A percentile compares a stretch with the other conserved stretches of the same genome.
Evolutionary conservation across 2,888 invertebrate species (phyloP).

Genomic region (Arrhopalites spinosus): DNA sequence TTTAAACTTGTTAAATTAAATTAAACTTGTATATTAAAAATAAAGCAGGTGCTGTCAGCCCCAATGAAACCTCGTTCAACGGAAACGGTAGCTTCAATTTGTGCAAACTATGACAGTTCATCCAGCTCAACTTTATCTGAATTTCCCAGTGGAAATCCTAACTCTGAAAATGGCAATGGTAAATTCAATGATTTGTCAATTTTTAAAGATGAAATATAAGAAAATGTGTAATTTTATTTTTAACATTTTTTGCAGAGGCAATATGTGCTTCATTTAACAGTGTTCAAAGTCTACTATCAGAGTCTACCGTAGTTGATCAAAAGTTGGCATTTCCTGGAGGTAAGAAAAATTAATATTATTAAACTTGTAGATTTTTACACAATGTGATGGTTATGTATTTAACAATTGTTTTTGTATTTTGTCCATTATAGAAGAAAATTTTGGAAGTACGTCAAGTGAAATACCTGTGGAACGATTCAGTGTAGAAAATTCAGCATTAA

Average conservation of each 20-base stretch:
- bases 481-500: conserved; percentile 53
- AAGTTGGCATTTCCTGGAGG: conserved; percentile 52
- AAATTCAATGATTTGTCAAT: conserved; percentile 34
- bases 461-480: conserved; percentile 42
- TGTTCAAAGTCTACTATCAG: conserved; percentile 47
- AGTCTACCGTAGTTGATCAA: conserved; percentile 44
- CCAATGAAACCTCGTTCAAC: conserved; percentile 41
- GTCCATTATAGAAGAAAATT: no score
- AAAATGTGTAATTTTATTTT: no score
- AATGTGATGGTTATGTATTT: no score
- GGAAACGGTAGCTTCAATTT: conserved; percentile 23
- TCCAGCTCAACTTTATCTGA: conserved; percentile 5
- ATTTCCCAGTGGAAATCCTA: conserved; percentile 26
- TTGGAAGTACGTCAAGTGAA: conserved; percentile 41
- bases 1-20: no score
- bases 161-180: conserved; percentile 30
- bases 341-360: no score
- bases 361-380: no score
- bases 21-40: no score
- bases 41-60: no score
- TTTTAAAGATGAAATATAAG: no score
- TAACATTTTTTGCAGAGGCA: conserved; percentile 15
- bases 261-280: conserved; percentile 54
- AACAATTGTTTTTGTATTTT: no score
- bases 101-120: conserved; percentile 17